Base-by-base conservation (phyloP, 2,888 invertebrate species). In the Euzophera pinguis region DNA sequence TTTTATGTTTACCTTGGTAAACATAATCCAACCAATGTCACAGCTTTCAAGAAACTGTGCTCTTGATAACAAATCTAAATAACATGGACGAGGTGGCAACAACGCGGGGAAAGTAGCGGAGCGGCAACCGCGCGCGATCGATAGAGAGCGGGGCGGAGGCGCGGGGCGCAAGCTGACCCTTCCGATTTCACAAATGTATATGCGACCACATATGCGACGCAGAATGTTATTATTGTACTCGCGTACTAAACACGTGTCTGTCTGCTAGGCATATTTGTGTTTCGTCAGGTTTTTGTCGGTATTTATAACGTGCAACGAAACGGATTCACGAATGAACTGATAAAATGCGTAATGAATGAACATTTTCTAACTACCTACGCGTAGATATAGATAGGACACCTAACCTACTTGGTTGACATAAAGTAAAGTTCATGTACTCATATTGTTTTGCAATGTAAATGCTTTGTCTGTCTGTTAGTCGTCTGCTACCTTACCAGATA, bases 51-150 rank as follows among this genome's bases (percentile, higher is more conserved):
- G 45, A 45, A 32, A 43, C 22, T n/a, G 35, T 35, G 10, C 13
- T 39, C 14, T 8, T 39, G 45, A 34, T 32, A 45, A 32, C 13
- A 16, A 45, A 45, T 69, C 73, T 72, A 75, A 78, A 78, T 78
- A 78, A 73, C 65, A 64, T 62, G 53, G 48, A 58, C 75, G 77
- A 64, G 64, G 67, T 75, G 81, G 87, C 88, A 89, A 87, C 87
- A 71, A 49, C 71, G 78, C 78, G 71, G 73, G 62, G 81, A 80
- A 80, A 83, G 79, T 75, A 66, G 71, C 70, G 73, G 65, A 52
- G 65, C 65, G 81, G 82, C 83, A 82, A 81, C 81, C 69, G 63
- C 69, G 70, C 67, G 69, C 77, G 79, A 59, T 61, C 74, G 70
- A 71, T 73, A 67, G 56, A 49, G 54, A 52, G 65, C 61, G 65